Evolutionary conservation across 2,888 invertebrate genomes (phyloP).

Genomic region (Candidula unifasciata): DNA sequence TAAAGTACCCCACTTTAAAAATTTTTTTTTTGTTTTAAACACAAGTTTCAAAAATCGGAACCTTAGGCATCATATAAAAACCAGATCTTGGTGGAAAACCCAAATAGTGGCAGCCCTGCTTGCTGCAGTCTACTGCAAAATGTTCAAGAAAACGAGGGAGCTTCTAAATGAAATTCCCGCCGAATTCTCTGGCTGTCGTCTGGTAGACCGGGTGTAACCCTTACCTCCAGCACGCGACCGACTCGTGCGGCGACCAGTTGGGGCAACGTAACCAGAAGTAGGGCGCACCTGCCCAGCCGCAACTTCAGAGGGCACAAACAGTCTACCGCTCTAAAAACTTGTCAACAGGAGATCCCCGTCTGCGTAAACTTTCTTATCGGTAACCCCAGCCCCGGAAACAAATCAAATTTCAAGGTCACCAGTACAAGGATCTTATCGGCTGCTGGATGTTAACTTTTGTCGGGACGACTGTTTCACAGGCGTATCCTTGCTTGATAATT

Average conservation of each 20-base stretch:
- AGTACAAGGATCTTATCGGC: too few species aligned
- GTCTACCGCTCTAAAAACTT: neutral
- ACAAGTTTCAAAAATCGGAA: too few species aligned
- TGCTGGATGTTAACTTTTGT: too few species aligned
- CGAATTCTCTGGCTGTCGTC: slow-evolving; percentile 31
- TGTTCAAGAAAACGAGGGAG: neutral
- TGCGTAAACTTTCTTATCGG: neutral
- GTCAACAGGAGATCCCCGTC: neutral
- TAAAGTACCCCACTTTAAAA: too few species aligned
- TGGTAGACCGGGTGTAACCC: neutral
- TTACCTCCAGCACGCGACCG: slow-evolving; percentile 51
- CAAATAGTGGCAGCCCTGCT: too few species aligned
- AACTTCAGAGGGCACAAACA: neutral
- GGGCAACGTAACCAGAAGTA: neutral
- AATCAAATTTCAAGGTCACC: too few species aligned
- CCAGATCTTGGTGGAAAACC: too few species aligned
- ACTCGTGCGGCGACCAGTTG: slow-evolving; percentile 35
- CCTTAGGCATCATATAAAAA: too few species aligned
- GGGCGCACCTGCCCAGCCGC: slow-evolving; percentile 27
- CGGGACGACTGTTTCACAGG: too few species aligned
- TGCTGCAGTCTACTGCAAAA: neutral
- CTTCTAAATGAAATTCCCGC: slow-evolving; percentile 27
- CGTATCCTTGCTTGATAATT: too few species aligned
- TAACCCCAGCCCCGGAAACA: neutral
- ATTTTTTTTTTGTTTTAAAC: too few species aligned